Percentiles rank a stretch among this genome's conserved stretches.
These are phyloP conservation scores for Cisticola juncidis DNA, from an alignment of 2,113 vertebrate species.

Conservation along the genomic window DNA sequence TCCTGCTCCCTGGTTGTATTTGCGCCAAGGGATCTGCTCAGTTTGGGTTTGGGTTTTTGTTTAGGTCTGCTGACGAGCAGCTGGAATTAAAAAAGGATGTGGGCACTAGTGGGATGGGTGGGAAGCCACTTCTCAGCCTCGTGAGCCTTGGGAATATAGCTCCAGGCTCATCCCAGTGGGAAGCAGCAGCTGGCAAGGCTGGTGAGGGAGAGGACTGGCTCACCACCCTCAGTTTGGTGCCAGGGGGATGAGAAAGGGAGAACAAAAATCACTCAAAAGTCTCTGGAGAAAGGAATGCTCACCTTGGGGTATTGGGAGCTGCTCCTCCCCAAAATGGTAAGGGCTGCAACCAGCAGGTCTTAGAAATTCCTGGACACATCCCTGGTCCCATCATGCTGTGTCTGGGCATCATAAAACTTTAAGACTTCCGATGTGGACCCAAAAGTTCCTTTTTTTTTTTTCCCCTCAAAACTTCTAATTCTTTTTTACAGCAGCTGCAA, in stretches of 20 bases:
- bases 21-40: background rate
- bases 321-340: background rate
- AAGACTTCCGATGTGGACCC: accelerated
- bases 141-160: background rate
- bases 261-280: background rate
- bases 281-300: accelerated
- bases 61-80: background rate
- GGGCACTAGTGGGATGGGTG: too few species aligned
- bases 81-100: background rate
- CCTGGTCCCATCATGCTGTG: background rate
- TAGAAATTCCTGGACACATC: background rate
- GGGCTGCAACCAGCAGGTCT: too few species aligned
- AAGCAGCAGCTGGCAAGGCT: background rate
- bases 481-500: background rate
- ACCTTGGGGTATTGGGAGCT: too few species aligned
- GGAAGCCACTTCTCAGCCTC: background rate
- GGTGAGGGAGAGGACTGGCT: background rate
- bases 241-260: background rate
- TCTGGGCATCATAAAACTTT: background rate
- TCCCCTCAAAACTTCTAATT: background rate
- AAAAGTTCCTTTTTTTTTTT: background rate
- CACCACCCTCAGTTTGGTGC: background rate
- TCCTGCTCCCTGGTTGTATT: accelerated
- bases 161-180: background rate
- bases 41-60: background rate